Base-by-base conservation (phyloP, 1,140 invertebrate species). In the Akabosia matsudoensis region DNA sequence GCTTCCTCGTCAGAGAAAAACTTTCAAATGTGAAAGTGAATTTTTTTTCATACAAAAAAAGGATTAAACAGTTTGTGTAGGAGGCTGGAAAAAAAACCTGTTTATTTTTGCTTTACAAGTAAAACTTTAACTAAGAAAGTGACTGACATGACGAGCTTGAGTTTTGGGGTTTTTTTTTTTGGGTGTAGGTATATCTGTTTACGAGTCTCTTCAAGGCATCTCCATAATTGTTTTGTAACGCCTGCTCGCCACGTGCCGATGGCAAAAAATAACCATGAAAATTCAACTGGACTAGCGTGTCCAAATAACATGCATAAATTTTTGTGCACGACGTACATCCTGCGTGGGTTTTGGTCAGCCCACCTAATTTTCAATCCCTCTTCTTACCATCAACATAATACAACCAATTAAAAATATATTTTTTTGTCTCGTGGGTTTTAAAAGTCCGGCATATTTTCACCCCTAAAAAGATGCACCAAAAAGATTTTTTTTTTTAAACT, bases 351-450 rank as follows among this genome's bases (percentile, higher is more conserved):
- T n/a, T 30, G 61, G 10, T 67, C 61, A 10, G 61, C 61, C 61
- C 61, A 67, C 61, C 61, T 67, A 67, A 67, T 67, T 67, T 67
- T 67, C 61, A 67, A n/a, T n/a, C n/a, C n/a, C n/a, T n/a, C n/a
- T n/a, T n/a, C n/a, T n/a, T n/a, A n/a, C n/a, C n/a, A n/a, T n/a
- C n/a, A n/a, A n/a, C n/a, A n/a, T n/a, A n/a, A n/a, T n/a, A n/a
- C n/a, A n/a, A n/a, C n/a, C n/a, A n/a, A n/a, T n/a, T n/a, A n/a
- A n/a, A n/a, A n/a, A n/a, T n/a, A n/a, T n/a, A n/a, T n/a, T n/a
- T n/a, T n/a, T n/a, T n/a, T n/a, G n/a, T n/a, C n/a, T n/a, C n/a
- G n/a, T n/a, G n/a, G n/a, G n/a, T n/a, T n/a, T n/a, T n/a, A n/a
- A n/a, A n/a, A n/a, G n/a, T n/a, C n/a, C n/a, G n/a, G n/a, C n/a